Percentiles rank a stretch among this genome's conserved stretches.
These are phyloP conservation scores for Villa cingulata DNA, from an alignment of 2,888 invertebrate species.

Conservation along the genomic window DNA sequence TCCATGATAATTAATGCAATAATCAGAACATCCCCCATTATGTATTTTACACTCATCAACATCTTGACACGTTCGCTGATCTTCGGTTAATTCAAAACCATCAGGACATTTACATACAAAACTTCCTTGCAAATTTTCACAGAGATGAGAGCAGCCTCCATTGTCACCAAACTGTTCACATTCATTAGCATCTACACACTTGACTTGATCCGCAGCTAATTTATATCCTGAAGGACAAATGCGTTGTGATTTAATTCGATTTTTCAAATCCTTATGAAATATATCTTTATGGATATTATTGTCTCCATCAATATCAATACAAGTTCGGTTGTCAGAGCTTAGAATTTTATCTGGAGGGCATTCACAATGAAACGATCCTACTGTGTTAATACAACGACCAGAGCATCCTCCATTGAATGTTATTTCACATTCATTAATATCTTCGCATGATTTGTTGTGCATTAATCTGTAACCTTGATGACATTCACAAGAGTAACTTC, in stretches of 20 bases:
- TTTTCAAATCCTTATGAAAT: conserved; percentile 27
- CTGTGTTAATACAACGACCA: conserved; percentile 40
- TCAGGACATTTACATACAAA: conserved; percentile 39
- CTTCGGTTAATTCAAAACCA: conserved; percentile 30
- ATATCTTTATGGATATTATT: conserved; percentile 24
- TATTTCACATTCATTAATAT: conserved; percentile 21
- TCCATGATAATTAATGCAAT: conserved; percentile 37
- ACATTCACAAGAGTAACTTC: conserved; percentile 44
- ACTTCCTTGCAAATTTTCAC: conserved; percentile 42
- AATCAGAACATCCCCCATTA: conserved; percentile 28
- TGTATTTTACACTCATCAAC: conserved; percentile 38
- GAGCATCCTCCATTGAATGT: conserved; percentile 38
- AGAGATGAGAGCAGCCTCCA: conserved; percentile 40
- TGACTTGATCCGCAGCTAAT: conserved; percentile 17
- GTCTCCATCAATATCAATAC: conserved; percentile 22
- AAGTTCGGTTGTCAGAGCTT: conserved; percentile 31
- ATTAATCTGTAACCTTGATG: conserved; percentile 37
- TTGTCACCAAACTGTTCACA: conserved; percentile 26
- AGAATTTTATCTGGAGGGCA: conserved; percentile 36
- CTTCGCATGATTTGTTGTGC: conserved; percentile 18
- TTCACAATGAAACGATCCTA: conserved; percentile 40
- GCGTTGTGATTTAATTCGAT: conserved; percentile 41
- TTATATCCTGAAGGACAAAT: conserved; percentile 36
- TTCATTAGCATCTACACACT: conserved; percentile 18
- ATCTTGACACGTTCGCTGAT: conserved; percentile 32